These are phyloP conservation scores for Drosophila carrolli DNA, from an alignment of 1,140 invertebrate genomes.

Conservation along the genomic window DNA sequence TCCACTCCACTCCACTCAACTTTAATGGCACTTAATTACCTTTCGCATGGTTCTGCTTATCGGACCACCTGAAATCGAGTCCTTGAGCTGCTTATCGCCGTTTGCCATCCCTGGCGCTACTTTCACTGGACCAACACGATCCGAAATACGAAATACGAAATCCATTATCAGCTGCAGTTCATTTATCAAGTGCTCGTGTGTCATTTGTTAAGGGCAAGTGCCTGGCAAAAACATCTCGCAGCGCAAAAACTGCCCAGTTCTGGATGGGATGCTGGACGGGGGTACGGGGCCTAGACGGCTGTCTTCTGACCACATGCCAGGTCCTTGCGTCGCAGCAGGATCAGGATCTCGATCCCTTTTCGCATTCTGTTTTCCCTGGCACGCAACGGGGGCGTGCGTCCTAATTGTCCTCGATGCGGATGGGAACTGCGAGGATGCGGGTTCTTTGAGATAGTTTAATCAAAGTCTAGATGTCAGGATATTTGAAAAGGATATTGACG, in stretches of 20 bases:
- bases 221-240: slow-evolving; percentile 42
- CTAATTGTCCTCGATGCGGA: slow-evolving; percentile 53
- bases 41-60: slow-evolving; percentile 61
- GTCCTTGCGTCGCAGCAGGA: slow-evolving; percentile 60
- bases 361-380: slow-evolving; percentile 33
- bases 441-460: slow-evolving; percentile 3
- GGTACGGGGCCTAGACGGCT: slow-evolving; percentile 18
- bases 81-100: slow-evolving; percentile 42
- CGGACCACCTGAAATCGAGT: slow-evolving; percentile 65
- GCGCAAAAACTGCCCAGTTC: slow-evolving; percentile 47
- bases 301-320: slow-evolving; percentile 58
- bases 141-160: background rate
- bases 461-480: background rate
- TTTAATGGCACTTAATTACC: slow-evolving; percentile 81
- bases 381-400: slow-evolving; percentile 61
- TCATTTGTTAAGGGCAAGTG: slow-evolving; percentile 71
- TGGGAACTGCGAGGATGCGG: slow-evolving; percentile 16
- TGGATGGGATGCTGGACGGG: slow-evolving; percentile 14
- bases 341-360: slow-evolving; percentile 56
- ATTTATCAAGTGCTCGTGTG: slow-evolving; percentile 75
- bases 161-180: slow-evolving; percentile 69
- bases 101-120: slow-evolving; percentile 65
- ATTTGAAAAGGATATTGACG: background rate
- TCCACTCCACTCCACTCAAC: slow-evolving; percentile 59
- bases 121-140: slow-evolving; percentile 54